These are phyloP conservation scores for Caenorhabditis sp. DNA, from an alignment of 2,888 invertebrate genomes.

Conservation along the genomic window DNA sequence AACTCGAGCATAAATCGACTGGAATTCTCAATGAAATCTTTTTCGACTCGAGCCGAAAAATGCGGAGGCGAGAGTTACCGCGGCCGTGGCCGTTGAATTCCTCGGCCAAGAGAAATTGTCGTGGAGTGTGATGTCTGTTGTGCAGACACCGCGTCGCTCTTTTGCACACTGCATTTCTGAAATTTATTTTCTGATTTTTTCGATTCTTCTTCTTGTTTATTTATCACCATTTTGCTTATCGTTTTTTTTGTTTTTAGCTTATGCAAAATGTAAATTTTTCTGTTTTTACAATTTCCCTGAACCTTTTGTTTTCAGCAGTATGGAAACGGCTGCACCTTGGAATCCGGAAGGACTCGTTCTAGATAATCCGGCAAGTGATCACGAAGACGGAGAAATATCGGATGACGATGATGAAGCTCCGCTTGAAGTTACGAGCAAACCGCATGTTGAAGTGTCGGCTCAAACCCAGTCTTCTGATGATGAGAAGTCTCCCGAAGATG, in stretches of 20 bases:
- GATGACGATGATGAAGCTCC: conserved; percentile 61
- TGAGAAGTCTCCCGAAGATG: conserved; percentile 63
- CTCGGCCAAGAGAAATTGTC: neutral
- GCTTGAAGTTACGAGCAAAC: conserved; percentile 32
- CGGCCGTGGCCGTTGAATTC: too few species aligned
- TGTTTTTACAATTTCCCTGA: neutral
- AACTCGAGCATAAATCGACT: too few species aligned
- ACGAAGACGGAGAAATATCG: conserved; percentile 62
- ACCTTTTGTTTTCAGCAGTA: conserved; percentile 12
- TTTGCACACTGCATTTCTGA: neutral
- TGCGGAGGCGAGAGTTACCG: too few species aligned
- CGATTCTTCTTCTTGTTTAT: neutral
- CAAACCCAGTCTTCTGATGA: conserved; percentile 60
- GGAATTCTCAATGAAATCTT: too few species aligned
- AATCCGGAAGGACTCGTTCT: neutral
- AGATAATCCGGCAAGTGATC: conserved; percentile 2
- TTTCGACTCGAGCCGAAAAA: too few species aligned
- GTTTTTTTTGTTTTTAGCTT: too few species aligned
- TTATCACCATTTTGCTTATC: neutral
- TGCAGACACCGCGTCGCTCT: neutral
- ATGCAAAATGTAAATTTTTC: conserved; percentile 3
- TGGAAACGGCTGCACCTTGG: conserved; percentile 3
- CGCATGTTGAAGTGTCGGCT: conserved; percentile 1
- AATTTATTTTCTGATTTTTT: neutral
- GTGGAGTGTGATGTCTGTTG: neutral